Evolutionary conservation across 2,888 invertebrate species (phyloP), one percentile per base, ranked within the genome.

Genomic region (Eupithecia pulchellata): DNA sequence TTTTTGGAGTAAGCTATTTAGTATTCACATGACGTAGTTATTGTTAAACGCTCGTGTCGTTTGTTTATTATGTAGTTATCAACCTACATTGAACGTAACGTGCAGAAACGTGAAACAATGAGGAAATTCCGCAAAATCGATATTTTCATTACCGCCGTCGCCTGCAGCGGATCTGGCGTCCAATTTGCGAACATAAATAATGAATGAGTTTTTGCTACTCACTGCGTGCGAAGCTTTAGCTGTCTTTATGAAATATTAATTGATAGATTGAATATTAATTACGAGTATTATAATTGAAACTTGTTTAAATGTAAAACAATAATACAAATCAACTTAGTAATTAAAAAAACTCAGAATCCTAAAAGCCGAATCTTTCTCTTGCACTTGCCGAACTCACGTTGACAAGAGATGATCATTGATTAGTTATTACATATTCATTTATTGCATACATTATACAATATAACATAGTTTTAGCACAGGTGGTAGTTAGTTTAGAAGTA

Each of bases 101-200:
- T n/a, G 60, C 20, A 39, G 20, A 36, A 34, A 39, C 13, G 25
- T 25, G 34, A 27, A 62, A 63, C 65, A 71, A 68, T 70, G 66
- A 29, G 57, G 14, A 57, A 57, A 29, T 66, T 64, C 52, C 52
- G 52, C 52, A 52, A 55, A 77, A 83, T 86, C 86, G 80, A 86
- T 85, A 86, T 75, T 81, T 80, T 70, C 75, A 82, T 82, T 80
- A 80, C 75, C 62, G 69, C 52, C 55, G 65, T 71, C 68, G 79
- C 81, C 76, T 60, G 73, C 75, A 75, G 79, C 76, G 68, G 72
- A 70, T 65, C 69, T 76, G 77, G 77, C 79, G 79, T 80, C 75
- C 79, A 80, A 80, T 84, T 84, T 65, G 47, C 79, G 69, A 76
- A 69, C 76, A 79, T 86, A 79, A 84, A 87, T 86, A 85, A 82